Percentiles rank a stretch among this genome's conserved stretches.
Evolutionary conservation across 2,888 invertebrate genomes (phyloP).

Genomic region (Halictus ligatus): DNA sequence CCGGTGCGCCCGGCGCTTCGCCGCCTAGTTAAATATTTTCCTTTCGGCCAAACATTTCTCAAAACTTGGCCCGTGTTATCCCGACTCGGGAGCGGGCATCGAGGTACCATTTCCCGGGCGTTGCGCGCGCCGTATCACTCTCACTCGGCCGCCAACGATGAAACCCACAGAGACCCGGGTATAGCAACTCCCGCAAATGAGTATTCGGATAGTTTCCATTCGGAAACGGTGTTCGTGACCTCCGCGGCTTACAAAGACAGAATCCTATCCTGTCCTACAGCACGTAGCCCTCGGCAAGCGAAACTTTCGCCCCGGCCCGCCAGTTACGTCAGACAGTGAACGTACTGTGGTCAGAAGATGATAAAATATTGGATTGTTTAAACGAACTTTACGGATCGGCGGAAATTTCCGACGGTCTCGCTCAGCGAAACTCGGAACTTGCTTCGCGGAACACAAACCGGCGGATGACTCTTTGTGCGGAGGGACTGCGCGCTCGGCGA

Average conservation of each 20-base stretch:
- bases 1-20: not conserved
- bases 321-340: not conserved
- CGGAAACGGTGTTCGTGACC: not conserved
- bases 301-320: not conserved
- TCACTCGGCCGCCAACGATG: not conserved
- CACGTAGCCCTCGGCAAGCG: not conserved
- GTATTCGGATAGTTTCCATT: slow-evolving; percentile 14
- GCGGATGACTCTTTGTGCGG: not conserved
- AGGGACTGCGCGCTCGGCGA: no score
- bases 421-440: not conserved
- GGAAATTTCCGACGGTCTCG: not conserved
- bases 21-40: slow-evolving; percentile 20
- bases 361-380: slow-evolving; percentile 10
- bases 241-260: not conserved
- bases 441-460: not conserved
- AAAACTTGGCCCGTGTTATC: not conserved
- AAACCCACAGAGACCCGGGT: not conserved
- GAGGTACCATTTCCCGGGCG: slow-evolving; percentile 20
- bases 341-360: not conserved
- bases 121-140: not conserved
- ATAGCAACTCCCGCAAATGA: slow-evolving; percentile 17
- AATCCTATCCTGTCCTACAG: not conserved
- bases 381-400: slow-evolving; percentile 9
- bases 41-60: slow-evolving; percentile 19
- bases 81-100: not conserved